Evolutionary conservation across 2,888 invertebrate species (phyloP), one percentile per base, ranked within the genome.

Genomic region (Rhamnusium bicolor): DNA sequence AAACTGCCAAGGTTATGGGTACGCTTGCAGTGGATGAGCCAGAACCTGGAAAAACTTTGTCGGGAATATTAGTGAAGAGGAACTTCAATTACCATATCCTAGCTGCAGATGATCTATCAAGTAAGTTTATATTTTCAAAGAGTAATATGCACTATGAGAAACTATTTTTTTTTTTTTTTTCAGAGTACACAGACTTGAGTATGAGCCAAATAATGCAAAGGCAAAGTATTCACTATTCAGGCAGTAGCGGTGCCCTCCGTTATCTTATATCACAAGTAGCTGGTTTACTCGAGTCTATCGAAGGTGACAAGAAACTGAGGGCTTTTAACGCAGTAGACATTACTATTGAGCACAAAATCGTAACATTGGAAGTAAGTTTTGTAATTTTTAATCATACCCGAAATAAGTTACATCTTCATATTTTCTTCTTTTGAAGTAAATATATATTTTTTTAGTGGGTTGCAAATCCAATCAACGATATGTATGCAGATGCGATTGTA

Each of bases 1-100:
- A 98, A 89, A 98, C 97, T 2, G 99, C 99, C 1, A 99, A 99
- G 91, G 98, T 96, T 60, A 98, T 99, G 93, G 99, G 99, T 0
- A 91, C 92, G 0, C 89, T 99, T 75, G 99, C 99, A 0, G 91
- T 95, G 82, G 93, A 94, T 63, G 92, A 93, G 54, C 96, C 98
- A 0, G 91, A 91, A 79, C 92, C 96, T 0, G 95, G 94, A 12
- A 92, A 93, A 72, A 91, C 92, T 74, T 88, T 99, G 3, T 96
- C 98, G 5, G 99, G 99, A 0, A 94, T 99, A 72, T 90, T 99
- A 51, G 97, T 99, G 1, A 98, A 98, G 88, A 91, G 98, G 70
- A 99, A 99, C 89, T 99, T 99, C 87, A 98, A 98, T 89, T 99
- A 99, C 87, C 98, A 99, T 87, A 92, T 99, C 68, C 89, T 99